Evolutionary conservation across 2,888 invertebrate genomes (phyloP).

Genomic region (Watsonalla cultraria): DNA sequence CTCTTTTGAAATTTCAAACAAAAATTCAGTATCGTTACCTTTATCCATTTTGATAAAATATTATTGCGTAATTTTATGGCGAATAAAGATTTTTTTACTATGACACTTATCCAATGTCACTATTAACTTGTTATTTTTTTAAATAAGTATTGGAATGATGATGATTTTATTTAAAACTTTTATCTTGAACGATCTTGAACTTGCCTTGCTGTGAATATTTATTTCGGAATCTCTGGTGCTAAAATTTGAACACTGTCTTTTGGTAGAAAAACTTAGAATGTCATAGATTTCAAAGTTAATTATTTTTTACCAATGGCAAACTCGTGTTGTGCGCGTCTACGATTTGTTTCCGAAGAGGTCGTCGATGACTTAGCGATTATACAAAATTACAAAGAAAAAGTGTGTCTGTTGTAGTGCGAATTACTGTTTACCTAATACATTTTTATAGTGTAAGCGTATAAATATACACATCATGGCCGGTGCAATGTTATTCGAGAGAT

Average conservation of each 20-base stretch:
- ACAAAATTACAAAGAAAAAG: conserved; percentile 76
- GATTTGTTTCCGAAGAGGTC: conserved; percentile 74
- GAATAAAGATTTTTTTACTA: too few relatives aligned
- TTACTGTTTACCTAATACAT: conserved; percentile 55
- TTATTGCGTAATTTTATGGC: conserved; percentile 5
- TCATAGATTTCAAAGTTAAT: conserved; percentile 3
- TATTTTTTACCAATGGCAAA: conserved; percentile 35
- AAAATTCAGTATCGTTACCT: conserved; percentile 31
- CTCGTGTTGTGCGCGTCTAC: conserved; percentile 68
- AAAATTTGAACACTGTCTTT: background rate
- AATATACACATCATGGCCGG: conserved; percentile 87
- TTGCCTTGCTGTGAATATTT: too few relatives aligned
- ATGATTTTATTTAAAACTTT: too few relatives aligned
- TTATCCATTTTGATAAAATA: conserved; percentile 13
- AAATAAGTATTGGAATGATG: too few relatives aligned
- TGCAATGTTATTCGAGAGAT: conserved; percentile 93
- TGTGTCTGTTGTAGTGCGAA: conserved; percentile 60
- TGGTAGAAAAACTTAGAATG: conserved; percentile 14
- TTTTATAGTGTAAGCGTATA: conserved; percentile 68
- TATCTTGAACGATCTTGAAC: too few relatives aligned
- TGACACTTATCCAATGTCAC: conserved; percentile 2
- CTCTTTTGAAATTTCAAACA: conserved; percentile 58
- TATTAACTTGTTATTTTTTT: too few relatives aligned
- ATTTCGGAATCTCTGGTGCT: too few relatives aligned
- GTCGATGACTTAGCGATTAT: conserved; percentile 78